These are phyloP conservation scores for Lycophotia porphyrea DNA, from an alignment of 2,888 invertebrate species.

Conservation along the genomic window DNA sequence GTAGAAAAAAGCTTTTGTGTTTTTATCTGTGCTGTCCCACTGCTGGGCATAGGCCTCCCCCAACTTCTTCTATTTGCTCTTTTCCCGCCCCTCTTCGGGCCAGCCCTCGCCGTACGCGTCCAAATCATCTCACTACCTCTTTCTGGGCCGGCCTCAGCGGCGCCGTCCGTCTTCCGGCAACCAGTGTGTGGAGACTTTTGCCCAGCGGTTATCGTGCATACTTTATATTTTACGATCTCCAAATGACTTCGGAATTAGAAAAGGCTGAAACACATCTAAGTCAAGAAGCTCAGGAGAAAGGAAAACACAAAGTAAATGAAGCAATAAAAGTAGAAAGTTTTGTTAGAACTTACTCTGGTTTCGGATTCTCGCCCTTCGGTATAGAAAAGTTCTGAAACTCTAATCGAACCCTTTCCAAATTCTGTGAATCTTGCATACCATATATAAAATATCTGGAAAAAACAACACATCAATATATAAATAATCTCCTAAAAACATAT, in stretches of 20 bases:
- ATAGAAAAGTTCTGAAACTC: conserved; percentile 97
- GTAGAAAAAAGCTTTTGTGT: no score
- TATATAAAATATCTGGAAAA: conserved; percentile 97
- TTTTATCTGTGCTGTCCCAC: no score
- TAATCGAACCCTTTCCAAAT: conserved; percentile 97
- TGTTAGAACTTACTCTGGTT: conserved; percentile 93
- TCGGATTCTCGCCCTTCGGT: conserved; percentile 94
- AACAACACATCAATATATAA: neutral
- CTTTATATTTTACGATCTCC: neutral
- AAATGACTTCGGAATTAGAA: neutral
- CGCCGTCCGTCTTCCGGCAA: no score
- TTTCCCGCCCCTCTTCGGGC: no score
- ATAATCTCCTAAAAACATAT: neutral
- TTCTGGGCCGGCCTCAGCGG: no score
- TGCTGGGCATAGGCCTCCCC: no score
- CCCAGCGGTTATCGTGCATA: no score
- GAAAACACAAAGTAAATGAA: neutral
- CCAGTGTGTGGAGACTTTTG: no score
- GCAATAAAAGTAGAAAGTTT: conserved; percentile 2
- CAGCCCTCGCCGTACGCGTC: no score
- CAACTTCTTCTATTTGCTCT: no score
- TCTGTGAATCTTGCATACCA: conserved; percentile 99
- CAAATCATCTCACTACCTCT: no score
- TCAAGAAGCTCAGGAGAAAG: neutral
- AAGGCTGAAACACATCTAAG: neutral